Evolutionary conservation across 2,113 vertebrate species (phyloP).

Genomic region (Barbus barbus): DNA sequence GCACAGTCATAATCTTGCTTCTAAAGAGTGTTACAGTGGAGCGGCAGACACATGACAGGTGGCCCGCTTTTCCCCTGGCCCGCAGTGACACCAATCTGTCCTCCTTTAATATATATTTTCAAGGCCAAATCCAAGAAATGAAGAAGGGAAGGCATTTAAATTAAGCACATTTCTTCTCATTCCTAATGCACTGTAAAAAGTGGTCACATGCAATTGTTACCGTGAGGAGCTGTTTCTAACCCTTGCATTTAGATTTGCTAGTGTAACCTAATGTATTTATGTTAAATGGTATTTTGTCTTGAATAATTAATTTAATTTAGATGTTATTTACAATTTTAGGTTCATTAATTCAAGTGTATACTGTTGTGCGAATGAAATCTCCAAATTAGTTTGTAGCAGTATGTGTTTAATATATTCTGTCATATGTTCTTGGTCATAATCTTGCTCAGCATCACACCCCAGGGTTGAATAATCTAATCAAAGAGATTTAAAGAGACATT

Average conservation of each 20-base stretch:
- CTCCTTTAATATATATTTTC: constrained; percentile 13
- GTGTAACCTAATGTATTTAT: no score
- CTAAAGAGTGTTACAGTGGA: constrained; percentile 9
- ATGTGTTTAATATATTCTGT: constrained; percentile 21
- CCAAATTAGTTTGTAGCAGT: not conserved
- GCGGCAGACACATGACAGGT: constrained; percentile 30
- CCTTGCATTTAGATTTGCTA: no score
- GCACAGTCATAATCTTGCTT: not conserved
- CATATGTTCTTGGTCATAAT: constrained; percentile 28
- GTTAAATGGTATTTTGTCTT: not conserved
- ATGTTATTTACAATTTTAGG: no score
- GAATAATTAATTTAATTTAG: not conserved
- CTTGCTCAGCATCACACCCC: not conserved
- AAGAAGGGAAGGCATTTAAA: not conserved
- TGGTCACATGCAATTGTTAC: not conserved
- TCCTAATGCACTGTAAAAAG: not conserved
- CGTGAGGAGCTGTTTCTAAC: not conserved
- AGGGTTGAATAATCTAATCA: not conserved
- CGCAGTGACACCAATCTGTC: constrained; percentile 39
- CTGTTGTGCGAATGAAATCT: not conserved
- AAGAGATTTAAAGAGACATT: constrained; percentile 22
- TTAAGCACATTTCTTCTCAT: not conserved
- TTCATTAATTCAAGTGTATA: no score
- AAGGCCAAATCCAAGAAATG: constrained; percentile 17
- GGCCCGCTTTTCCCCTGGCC: constrained; percentile 10